phyloP scores from a whole-genome alignment of 2,797 vertebrate species.

The Hemitrygon akajei region DNA sequence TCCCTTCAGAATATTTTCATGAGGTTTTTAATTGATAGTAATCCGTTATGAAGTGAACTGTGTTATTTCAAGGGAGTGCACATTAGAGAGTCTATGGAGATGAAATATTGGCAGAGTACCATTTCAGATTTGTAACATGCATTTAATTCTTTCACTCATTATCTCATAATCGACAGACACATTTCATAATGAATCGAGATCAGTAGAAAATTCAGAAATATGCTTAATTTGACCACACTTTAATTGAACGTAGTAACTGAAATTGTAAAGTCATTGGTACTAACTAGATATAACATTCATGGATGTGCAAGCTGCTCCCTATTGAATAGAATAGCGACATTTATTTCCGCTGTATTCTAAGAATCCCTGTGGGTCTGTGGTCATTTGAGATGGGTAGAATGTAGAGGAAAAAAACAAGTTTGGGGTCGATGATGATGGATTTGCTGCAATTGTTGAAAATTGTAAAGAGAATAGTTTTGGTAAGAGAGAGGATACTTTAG shows the following conservation, averaged over 20 bases:
- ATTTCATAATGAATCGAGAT: background rate
- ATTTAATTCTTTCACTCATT: background rate
- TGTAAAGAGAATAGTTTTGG: background rate
- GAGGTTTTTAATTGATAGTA: background rate
- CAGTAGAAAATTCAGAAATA: background rate
- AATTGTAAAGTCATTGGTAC: background rate
- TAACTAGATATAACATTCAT: background rate
- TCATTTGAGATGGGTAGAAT: background rate
- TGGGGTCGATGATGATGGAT: background rate
- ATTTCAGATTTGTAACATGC: background rate
- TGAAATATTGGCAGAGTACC: background rate
- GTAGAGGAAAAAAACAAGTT: background rate
- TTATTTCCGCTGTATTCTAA: background rate
- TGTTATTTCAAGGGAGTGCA: conserved; percentile 2
- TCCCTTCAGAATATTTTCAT: background rate
- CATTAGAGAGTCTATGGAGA: background rate
- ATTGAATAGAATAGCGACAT: background rate
- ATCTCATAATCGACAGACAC: background rate
- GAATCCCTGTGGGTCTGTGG: background rate
- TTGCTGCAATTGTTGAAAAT: background rate
- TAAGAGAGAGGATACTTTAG: background rate
- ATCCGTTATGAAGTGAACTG: background rate
- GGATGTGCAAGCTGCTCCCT: background rate
- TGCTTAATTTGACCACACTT: background rate
- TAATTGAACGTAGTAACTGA: background rate